Evolutionary conservation across 2,797 vertebrate species (phyloP).

Genomic region (Poliocrania exsul): DNA sequence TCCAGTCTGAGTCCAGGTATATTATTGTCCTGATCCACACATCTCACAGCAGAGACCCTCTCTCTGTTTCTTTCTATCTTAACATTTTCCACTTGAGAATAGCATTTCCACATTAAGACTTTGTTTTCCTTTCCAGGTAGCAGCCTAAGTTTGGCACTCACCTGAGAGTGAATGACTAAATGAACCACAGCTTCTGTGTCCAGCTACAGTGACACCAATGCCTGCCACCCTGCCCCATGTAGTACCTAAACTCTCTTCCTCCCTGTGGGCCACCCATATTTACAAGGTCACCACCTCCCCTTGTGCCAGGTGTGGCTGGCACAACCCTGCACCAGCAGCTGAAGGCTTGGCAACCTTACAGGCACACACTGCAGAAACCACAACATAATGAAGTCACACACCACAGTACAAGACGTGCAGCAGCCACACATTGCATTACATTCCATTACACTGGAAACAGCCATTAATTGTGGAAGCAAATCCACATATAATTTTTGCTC

Average conservation of each 20-base stretch:
- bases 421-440: background rate
- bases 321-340: background rate
- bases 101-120: background rate
- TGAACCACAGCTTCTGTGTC: background rate
- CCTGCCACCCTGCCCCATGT: accelerated
- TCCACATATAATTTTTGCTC: background rate
- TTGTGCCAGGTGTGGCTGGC: background rate
- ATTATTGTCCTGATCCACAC: background rate
- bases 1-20: background rate
- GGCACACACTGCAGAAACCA: background rate
- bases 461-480: background rate
- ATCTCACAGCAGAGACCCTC: background rate
- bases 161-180: background rate
- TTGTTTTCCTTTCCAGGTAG: background rate
- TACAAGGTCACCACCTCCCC: background rate
- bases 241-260: background rate
- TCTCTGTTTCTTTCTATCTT: background rate
- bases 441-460: background rate
- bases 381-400: background rate
- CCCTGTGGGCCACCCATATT: accelerated
- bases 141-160: background rate
- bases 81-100: background rate
- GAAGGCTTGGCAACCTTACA: background rate
- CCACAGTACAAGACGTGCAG: background rate
- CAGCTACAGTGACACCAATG: background rate